Evolutionary conservation across 1,140 invertebrate species (phyloP).

Genomic region (Drosophila nigrodunni): DNA sequence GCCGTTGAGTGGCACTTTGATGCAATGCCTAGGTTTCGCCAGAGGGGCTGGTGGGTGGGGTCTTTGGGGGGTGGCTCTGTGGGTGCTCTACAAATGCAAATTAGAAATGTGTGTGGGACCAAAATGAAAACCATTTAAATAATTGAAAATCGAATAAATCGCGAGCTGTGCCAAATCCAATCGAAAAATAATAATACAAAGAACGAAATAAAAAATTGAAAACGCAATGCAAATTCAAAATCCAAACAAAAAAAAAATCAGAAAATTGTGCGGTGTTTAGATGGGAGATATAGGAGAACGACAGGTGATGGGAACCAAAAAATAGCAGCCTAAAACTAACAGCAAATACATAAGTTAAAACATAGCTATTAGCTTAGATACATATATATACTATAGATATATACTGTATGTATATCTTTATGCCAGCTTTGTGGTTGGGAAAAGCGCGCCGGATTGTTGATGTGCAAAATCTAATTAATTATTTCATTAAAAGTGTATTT

Average conservation of each 20-base stretch:
- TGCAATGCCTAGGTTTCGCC: constrained; percentile 44
- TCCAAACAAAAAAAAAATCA: constrained; percentile 10
- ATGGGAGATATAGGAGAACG: background rate
- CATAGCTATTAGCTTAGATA: constrained; percentile 1
- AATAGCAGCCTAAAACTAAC: constrained; percentile 48
- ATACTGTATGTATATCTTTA: constrained; percentile 1
- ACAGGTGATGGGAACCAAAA: constrained; percentile 26
- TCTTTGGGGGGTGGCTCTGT: background rate
- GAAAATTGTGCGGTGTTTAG: background rate
- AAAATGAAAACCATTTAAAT: constrained; percentile 80
- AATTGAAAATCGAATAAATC: constrained; percentile 81
- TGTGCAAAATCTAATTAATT: constrained; percentile 83
- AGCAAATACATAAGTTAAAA: constrained; percentile 43
- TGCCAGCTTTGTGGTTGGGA: constrained; percentile 27
- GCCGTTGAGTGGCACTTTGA: constrained; percentile 76
- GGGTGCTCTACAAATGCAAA: constrained; percentile 66
- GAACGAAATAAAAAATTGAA: constrained; percentile 25
- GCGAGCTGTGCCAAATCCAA: constrained; percentile 30
- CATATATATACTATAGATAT: constrained; percentile 19
- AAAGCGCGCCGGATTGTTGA: constrained; percentile 72
- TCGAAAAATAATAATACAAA: constrained; percentile 46
- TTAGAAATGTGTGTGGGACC: constrained; percentile 59
- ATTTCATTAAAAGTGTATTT: constrained; percentile 81
- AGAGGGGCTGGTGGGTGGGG: background rate
- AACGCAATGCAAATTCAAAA: constrained; percentile 52